Percentiles rank a stretch among this genome's conserved stretches.
Conservation (phyloP, 2,797 vertebrate species). For the Catamblyrhynchus diadema region DNA sequence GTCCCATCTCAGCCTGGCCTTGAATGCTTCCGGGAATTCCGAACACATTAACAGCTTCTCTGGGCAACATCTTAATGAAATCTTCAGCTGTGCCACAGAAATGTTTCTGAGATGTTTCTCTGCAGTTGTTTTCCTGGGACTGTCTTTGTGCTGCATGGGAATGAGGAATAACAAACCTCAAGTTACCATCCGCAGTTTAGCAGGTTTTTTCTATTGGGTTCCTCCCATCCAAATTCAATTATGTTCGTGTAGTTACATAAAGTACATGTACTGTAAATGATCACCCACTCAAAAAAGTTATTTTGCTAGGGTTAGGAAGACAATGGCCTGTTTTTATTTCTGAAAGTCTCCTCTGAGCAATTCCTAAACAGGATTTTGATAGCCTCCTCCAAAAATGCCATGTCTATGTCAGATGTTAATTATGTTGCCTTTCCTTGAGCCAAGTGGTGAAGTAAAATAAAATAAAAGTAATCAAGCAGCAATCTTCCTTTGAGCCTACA, state of each 20-base stretch:
- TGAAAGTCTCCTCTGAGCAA: background rate
- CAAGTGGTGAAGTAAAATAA: background rate
- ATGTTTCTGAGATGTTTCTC: background rate
- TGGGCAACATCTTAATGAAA: background rate
- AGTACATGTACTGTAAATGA: background rate
- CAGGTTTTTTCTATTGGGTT: background rate
- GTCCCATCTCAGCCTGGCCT: background rate
- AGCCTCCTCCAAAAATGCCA: background rate
- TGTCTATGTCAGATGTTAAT: background rate
- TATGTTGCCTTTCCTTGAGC: background rate
- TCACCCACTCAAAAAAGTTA: background rate
- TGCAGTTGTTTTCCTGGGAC: background rate
- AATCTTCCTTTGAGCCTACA: background rate
- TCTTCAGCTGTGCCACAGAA: background rate
- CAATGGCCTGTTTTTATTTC: background rate
- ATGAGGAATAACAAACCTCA: background rate
- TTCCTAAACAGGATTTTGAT: background rate
- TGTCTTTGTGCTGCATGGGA: background rate
- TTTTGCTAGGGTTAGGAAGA: background rate
- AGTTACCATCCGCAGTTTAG: background rate
- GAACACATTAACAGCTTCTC: background rate
- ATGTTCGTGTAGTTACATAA: background rate
- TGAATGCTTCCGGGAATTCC: background rate
- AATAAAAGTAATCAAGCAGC: background rate
- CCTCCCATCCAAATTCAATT: background rate